Evolutionary conservation across 37 sponge, comb jelly and placozoan genomes (phyloP).

Genomic region (Sycon ciliatum): DNA sequence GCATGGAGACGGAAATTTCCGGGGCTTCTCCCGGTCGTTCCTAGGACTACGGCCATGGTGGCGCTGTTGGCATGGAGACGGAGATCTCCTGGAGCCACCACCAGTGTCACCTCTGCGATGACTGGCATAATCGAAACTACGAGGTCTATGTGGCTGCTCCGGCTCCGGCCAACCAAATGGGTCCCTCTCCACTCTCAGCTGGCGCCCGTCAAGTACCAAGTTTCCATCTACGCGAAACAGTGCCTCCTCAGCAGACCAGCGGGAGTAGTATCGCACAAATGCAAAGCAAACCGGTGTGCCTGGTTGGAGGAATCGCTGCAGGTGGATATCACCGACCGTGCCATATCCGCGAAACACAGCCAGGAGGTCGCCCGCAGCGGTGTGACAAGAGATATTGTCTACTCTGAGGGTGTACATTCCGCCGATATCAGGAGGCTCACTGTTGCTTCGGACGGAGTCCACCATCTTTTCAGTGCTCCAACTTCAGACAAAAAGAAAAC

Average conservation of each 20-base stretch:
- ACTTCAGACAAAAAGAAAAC: no score
- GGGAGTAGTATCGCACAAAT: constrained; percentile 71
- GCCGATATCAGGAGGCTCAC: constrained; percentile 66
- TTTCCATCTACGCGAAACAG: constrained; percentile 82
- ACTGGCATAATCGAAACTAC: no score
- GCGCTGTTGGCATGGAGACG: no score
- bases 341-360: constrained; percentile 78
- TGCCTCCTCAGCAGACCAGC: constrained; percentile 80
- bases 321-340: constrained; percentile 82
- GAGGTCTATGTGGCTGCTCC: no score
- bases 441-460: no score
- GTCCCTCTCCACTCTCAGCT: constrained; percentile 77
- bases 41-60: no score
- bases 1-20: no score
- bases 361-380: constrained; percentile 55
- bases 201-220: constrained; percentile 71
- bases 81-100: no score
- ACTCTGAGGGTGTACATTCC: constrained; percentile 84
- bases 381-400: constrained; percentile 82
- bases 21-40: no score
- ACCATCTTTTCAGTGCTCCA: no score
- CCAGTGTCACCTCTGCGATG: no score
- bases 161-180: constrained; percentile 73
- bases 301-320: constrained; percentile 68
- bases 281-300: constrained; percentile 85